These are phyloP conservation scores for Cyclophora punctaria DNA, from an alignment of 2,888 invertebrate species.

Conservation along the genomic window DNA sequence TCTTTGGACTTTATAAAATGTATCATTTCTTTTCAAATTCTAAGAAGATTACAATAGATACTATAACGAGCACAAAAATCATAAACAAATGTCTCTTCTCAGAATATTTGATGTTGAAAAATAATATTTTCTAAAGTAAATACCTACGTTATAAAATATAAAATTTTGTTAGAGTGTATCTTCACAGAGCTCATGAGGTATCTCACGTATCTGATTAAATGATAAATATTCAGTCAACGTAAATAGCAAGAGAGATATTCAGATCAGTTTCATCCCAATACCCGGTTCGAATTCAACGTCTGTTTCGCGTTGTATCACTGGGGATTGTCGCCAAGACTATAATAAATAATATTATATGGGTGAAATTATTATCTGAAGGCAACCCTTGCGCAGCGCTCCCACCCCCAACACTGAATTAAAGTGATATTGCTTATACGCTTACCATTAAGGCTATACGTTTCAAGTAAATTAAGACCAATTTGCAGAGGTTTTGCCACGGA, in stretches of 20 bases:
- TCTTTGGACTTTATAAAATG: too few species aligned
- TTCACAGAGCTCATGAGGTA: not conserved
- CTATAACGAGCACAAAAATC: too few species aligned
- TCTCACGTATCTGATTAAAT: constrained; percentile 5
- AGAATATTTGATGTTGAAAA: too few species aligned
- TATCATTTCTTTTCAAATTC: too few species aligned
- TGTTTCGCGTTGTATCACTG: constrained; percentile 35
- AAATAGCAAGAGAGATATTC: constrained; percentile 11
- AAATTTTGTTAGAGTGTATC: too few species aligned
- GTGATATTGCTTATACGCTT: constrained; percentile 64
- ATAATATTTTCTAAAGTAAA: too few species aligned
- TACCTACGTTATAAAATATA: too few species aligned
- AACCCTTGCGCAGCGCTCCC: constrained; percentile 31
- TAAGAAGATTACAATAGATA: too few species aligned
- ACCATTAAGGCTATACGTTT: constrained; percentile 64
- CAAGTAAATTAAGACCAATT: constrained; percentile 69
- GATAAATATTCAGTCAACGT: constrained; percentile 13
- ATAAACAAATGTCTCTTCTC: too few species aligned
- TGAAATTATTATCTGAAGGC: constrained; percentile 43
- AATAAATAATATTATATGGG: constrained; percentile 51
- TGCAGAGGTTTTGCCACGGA: constrained; percentile 59
- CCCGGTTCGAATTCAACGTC: constrained; percentile 26
- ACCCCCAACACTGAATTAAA: constrained; percentile 41
- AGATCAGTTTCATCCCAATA: constrained; percentile 20
- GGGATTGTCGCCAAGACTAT: constrained; percentile 45